phyloP scores from a whole-genome alignment of 2,113 vertebrate species.

The Melanerpes aurifrons region DNA sequence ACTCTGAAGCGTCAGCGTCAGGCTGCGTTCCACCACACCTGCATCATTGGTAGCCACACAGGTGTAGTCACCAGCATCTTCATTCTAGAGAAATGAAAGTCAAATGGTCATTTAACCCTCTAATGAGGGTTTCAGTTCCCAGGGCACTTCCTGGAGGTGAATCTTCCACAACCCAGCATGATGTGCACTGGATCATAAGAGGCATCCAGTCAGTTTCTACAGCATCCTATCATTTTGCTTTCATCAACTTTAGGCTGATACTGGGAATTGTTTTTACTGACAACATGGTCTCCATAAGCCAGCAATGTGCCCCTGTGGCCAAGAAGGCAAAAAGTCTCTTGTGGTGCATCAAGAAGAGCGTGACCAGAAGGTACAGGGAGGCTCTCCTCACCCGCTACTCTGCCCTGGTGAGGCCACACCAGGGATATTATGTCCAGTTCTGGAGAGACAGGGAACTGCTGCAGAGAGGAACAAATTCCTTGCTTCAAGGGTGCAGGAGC shows the following conservation, averaged over 20 bases:
- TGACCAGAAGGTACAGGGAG: no score
- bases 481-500: no score
- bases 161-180: neutral
- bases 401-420: no score
- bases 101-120: neutral
- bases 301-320: no score
- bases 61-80: constrained; percentile 94
- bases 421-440: no score
- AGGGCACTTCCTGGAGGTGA: neutral
- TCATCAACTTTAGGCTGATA: neutral
- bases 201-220: neutral
- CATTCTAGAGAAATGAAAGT: constrained; percentile 78
- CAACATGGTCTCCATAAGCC: no score
- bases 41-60: constrained; percentile 94
- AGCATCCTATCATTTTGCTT: neutral
- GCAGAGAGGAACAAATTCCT: no score
- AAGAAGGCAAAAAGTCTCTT: no score
- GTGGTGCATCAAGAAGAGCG: no score
- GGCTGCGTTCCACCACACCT: constrained; percentile 87
- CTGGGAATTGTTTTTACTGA: neutral
- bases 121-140: neutral
- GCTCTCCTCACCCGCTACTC: no score
- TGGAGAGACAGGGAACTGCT: no score
- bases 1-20: constrained; percentile 91
- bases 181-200: neutral